Evolutionary conservation across 2,888 invertebrate species (phyloP), one percentile per base, ranked within the genome.

Genomic region (Eristalis pertinax): DNA sequence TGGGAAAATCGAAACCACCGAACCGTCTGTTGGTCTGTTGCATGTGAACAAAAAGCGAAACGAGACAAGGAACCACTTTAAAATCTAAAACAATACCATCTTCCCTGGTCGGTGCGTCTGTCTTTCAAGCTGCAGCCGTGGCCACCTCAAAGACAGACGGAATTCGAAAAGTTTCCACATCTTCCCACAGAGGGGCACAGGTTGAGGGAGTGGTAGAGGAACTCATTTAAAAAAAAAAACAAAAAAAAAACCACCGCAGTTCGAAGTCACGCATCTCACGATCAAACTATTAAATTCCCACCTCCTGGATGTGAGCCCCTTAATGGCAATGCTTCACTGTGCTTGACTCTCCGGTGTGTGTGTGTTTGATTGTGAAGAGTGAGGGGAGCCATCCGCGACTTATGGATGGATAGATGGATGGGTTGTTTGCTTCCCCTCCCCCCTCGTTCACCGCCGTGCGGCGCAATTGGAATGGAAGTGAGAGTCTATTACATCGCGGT

Each of bases 211-310:
- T 19, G 50, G 19, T 19, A 50, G 50, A 50, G 50, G 80, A 88
- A 84, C 81, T 88, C 77, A 84, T 81, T 88, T 88, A 80, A 84
- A 77, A n/a, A 43, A 43, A 26, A n/a, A 43, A n/a, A 26, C 1
- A 26, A 26, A 80, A 84, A 77, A n/a, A 43, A 43, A 84, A 84
- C 79, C 89, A 85, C 89, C 85, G 79, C 84, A 89, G 85, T 89
- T 89, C 81, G 78, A 84, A 90, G 90, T 90, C 90, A 90, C 90
- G 90, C 90, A 90, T 89, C 89, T 90, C 90, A 90, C 90, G 90
- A 90, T 90, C 89, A 88, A 89, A 90, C 90, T 90, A 90, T 90
- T 90, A 90, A 90, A 89, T 88, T 84, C 89, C 89, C 79, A 87
- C 89, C 87, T 87, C 87, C 77, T 86, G 79, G 84, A 84, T 77